Conservation (phyloP, 2,888 invertebrate genomes). For the Neoascia interrupta region DNA sequence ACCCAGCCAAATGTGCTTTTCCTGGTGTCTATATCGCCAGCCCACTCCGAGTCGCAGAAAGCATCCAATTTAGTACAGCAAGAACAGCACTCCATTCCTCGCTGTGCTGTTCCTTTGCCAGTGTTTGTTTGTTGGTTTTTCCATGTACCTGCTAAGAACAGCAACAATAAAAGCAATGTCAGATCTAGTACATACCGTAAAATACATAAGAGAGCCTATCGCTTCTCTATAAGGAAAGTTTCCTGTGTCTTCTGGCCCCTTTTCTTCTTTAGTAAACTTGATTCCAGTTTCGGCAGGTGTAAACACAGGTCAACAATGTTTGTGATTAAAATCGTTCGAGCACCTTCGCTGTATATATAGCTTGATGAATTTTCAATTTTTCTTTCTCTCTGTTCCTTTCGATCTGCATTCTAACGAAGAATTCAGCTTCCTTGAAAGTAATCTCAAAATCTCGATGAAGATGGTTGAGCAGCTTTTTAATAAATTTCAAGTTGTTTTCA, state of each 20-base stretch:
- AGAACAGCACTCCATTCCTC: too few species aligned
- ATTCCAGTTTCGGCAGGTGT: conserved; percentile 34
- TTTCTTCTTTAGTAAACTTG: conserved; percentile 9
- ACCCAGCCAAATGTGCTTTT: conserved; percentile 23
- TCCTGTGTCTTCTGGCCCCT: neutral
- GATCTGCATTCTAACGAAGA: conserved; percentile 30
- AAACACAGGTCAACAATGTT: conserved; percentile 6
- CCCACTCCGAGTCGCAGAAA: conserved; percentile 13
- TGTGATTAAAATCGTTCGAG: conserved; percentile 22
- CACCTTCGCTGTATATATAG: conserved; percentile 5
- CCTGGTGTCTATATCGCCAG: too few species aligned
- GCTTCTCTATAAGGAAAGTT: conserved; percentile 46
- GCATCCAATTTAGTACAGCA: too few species aligned
- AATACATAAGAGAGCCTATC: conserved; percentile 43
- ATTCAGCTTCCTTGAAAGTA: conserved; percentile 46
- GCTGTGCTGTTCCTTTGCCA: conserved; percentile 54
- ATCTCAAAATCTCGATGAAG: conserved; percentile 16
- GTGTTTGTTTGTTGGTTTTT: conserved; percentile 42
- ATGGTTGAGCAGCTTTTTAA: conserved; percentile 7
- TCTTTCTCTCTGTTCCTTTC: conserved; percentile 22
- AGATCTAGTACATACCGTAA: conserved; percentile 37
- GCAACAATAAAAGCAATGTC: conserved; percentile 41
- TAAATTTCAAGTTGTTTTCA: conserved; percentile 28
- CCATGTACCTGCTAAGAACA: conserved; percentile 45
- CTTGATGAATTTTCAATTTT: conserved; percentile 31